These are phyloP conservation scores for Aurelia aurita DNA, from an alignment of 30 jellyfish, hydroid and myxozoan species.

Conservation along the genomic window DNA sequence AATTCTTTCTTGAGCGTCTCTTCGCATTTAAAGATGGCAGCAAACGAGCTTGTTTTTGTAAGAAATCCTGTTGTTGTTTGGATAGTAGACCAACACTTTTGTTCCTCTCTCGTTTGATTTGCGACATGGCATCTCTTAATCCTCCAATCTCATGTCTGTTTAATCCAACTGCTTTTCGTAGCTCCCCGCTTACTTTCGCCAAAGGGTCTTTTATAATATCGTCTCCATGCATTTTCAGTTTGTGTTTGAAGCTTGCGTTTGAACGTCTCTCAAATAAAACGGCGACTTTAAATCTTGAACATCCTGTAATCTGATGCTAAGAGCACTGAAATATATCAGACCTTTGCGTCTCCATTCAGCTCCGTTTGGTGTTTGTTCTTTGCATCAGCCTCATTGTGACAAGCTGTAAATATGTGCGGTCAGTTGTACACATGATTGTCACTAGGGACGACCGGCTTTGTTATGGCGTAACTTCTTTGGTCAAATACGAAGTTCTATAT, in stretches of 20 bases:
- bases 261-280: too few relatives aligned
- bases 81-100: conserved; percentile 68
- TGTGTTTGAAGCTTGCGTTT: too few relatives aligned
- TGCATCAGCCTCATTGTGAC: conserved; percentile 14
- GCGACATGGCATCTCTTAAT: conserved; percentile 50
- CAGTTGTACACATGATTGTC: conserved; percentile 3
- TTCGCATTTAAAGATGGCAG: conserved; percentile 63
- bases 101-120: conserved; percentile 74
- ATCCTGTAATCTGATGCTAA: conserved; percentile 2
- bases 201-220: conserved; percentile 56
- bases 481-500: too few relatives aligned
- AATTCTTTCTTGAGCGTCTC: conserved; percentile 19
- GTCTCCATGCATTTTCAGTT: conserved; percentile 30
- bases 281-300: too few relatives aligned
- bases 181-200: conserved; percentile 74
- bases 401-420: conserved; percentile 25
- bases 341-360: conserved; percentile 1
- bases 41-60: conserved; percentile 61
- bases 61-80: conserved; percentile 69
- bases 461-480: not conserved
- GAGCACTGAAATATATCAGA: not conserved
- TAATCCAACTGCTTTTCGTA: conserved; percentile 84
- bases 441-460: conserved; percentile 3
- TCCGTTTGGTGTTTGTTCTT: not conserved
- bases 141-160: conserved; percentile 76